Percentiles rank a stretch among this genome's conserved stretches.
phyloP scores from a whole-genome alignment of 1,140 invertebrate species.

The Lerema accius region DNA sequence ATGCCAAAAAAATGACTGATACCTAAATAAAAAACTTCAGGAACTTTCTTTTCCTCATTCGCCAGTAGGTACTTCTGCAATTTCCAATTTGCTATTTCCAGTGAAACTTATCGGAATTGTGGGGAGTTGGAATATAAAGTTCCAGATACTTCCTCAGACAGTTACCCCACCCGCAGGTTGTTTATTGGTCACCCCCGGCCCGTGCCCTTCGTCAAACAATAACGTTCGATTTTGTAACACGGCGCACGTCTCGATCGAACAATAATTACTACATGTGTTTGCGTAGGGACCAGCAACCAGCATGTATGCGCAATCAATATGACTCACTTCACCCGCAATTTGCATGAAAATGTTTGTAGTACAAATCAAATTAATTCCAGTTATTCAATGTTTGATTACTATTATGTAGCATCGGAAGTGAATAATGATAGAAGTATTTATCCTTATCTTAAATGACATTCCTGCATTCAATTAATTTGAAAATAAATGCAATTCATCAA shows the following conservation, averaged over 20 bases:
- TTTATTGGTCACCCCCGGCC: background rate
- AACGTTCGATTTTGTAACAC: slow-evolving; percentile 35
- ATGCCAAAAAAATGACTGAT: too few relatives aligned
- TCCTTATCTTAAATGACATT: background rate
- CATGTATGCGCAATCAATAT: slow-evolving; percentile 36
- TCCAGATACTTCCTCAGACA: too few relatives aligned
- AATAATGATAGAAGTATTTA: background rate
- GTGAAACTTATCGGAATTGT: too few relatives aligned
- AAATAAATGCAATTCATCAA: too few relatives aligned
- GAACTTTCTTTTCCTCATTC: too few relatives aligned
- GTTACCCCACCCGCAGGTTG: background rate
- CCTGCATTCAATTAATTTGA: background rate
- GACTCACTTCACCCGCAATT: slow-evolving; percentile 40
- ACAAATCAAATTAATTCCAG: slow-evolving; percentile 17
- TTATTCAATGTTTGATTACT: slow-evolving; percentile 7
- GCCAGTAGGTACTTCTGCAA: too few relatives aligned
- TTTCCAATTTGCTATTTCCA: too few relatives aligned
- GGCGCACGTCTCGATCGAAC: slow-evolving; percentile 39
- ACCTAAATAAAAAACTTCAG: too few relatives aligned
- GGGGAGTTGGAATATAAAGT: too few relatives aligned
- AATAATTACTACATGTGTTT: slow-evolving; percentile 47
- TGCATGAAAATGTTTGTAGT: slow-evolving; percentile 22
- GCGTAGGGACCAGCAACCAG: slow-evolving; percentile 34
- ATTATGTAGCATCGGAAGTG: too few relatives aligned
- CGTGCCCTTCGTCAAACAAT: slow-evolving; percentile 10